Evolutionary conservation across 2,888 invertebrate species (phyloP).

Genomic region (Eristalinus aeneus): DNA sequence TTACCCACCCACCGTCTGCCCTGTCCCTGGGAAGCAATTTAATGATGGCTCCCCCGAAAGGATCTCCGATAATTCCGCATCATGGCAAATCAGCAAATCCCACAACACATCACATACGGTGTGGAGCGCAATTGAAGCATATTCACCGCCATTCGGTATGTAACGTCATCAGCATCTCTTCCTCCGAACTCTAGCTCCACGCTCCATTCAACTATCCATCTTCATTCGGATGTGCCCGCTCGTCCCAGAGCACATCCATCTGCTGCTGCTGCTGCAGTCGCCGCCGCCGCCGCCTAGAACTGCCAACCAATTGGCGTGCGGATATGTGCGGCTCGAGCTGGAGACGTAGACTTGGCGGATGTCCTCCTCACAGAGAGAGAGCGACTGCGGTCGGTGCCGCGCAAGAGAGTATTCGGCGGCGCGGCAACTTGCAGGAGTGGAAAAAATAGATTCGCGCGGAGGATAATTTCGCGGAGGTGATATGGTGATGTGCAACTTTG

Average conservation of each 20-base stretch:
- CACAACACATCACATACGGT: constrained; percentile 67
- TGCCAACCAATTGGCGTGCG: constrained; percentile 13
- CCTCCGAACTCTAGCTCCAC: constrained; percentile 9
- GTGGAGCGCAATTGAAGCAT: constrained; percentile 67
- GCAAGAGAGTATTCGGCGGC: constrained; percentile 58
- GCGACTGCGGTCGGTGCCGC: constrained; percentile 31
- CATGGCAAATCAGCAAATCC: constrained; percentile 71
- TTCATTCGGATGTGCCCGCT: constrained; percentile 60
- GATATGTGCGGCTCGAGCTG: background rate
- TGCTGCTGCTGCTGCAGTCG: background rate
- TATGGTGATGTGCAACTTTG: constrained; percentile 72
- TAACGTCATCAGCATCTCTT: constrained; percentile 69
- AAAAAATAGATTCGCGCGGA: constrained; percentile 63
- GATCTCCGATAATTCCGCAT: constrained; percentile 70
- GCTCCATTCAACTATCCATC: constrained; percentile 70
- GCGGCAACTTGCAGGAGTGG: constrained; percentile 56
- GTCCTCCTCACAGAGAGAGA: constrained; percentile 40
- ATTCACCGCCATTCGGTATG: constrained; percentile 71
- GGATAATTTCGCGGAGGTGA: constrained; percentile 72
- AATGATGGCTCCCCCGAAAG: constrained; percentile 68
- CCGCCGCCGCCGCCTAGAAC: constrained; percentile 16
- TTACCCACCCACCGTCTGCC: constrained; percentile 42
- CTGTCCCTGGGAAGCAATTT: constrained; percentile 65
- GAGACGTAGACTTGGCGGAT: constrained; percentile 1
- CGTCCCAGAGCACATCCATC: constrained; percentile 54